These are phyloP conservation scores for Harpagifer antarcticus DNA, from an alignment of 2,797 vertebrate genomes.

Conservation along the genomic window DNA sequence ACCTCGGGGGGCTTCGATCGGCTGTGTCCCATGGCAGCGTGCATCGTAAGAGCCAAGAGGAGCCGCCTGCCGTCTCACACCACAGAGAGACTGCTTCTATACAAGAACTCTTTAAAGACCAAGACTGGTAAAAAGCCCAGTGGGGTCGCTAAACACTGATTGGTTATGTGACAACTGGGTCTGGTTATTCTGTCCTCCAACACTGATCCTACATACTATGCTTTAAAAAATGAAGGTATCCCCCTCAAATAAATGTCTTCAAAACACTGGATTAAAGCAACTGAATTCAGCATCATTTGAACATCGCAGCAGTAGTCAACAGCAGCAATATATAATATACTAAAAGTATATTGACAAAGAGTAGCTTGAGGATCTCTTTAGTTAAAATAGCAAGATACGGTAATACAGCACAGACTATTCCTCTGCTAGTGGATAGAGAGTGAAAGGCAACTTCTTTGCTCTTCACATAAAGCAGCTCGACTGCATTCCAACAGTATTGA, in stretches of 20 bases:
- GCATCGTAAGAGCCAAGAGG: constrained; percentile 80
- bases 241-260: neutral
- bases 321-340: constrained; percentile 2
- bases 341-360: neutral
- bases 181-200: neutral
- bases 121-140: constrained; percentile 50
- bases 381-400: neutral
- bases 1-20: constrained; percentile 83
- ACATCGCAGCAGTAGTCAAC: neutral
- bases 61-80: constrained; percentile 81
- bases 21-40: constrained; percentile 80
- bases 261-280: neutral
- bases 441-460: neutral
- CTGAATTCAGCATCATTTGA: neutral
- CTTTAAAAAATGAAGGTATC: neutral
- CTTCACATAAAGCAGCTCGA: neutral
- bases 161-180: neutral
- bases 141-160: constrained; percentile 44
- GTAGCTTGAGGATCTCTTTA: neutral
- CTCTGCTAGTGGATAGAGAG: neutral
- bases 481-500: neutral
- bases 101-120: constrained; percentile 72
- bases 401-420: neutral
- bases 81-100: constrained; percentile 84
- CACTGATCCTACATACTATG: neutral